Base-by-base conservation (phyloP, 2,888 invertebrate genomes). In the Plebejus anna region DNA sequence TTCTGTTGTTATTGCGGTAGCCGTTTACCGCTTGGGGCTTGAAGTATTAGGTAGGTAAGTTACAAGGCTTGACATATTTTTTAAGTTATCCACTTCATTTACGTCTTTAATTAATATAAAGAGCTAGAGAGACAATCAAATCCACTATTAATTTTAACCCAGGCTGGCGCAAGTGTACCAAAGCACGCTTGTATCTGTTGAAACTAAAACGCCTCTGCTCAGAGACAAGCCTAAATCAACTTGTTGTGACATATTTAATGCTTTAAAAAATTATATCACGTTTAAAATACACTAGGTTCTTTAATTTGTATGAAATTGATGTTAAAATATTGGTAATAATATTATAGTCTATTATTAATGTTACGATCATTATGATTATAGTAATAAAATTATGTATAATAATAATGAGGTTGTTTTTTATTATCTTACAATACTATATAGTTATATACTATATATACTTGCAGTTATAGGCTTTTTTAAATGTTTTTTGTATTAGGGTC, bases 171-270 rank as follows among this genome's bases (percentile, higher is more conserved):
- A 47, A 47, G 9, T 47, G 47, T 47, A 2, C 47, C 47, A 9
- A 47, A 47, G 47, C 2, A 47, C 7, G 2, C 2, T 42, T 42
- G 42, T 42, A 42, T 7, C 42, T 1, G 42, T 11, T 22, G 16
- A 70, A 70, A 22, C 71, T 71, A 42, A 42, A 71, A 28, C 51
- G 55, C 32, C 32, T 51, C 51, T 28, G 51, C 47, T 71, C n/a
- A 6, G 70, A 28, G 71, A 76, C 57, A 71, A 66, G 75, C 76
- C 51, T 77, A 77, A 51, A 77, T 79, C 57, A 51, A 77, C 79
- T 76, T 79, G 77, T 82, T 82, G 85, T 85, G 84, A 86, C 83
- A 85, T 85, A 83, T 84, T 78, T 81, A 81, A 82, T 83, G 86
- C 85, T 87, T 86, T 88, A 86, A 87, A 87, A 78, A 51, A 42